Evolutionary conservation across 1,140 invertebrate species (phyloP), one percentile per base, ranked within the genome.

Genomic region (Theocolax elegans): DNA sequence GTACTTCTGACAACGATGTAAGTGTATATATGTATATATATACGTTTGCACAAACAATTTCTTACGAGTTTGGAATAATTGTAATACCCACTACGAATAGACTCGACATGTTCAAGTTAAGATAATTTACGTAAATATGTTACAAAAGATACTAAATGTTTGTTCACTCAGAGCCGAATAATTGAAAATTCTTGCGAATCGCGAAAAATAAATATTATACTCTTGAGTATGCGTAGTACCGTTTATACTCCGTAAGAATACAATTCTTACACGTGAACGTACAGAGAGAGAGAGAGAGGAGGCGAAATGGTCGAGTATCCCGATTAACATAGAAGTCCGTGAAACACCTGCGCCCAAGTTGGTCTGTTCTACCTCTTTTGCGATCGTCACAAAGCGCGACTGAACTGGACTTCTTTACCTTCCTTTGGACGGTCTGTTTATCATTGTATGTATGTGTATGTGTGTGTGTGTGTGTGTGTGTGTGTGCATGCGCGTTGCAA

Each of bases 241-340:
- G n/a, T n/a, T n/a, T n/a, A n/a, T n/a, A n/a, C n/a, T n/a, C n/a
- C n/a, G n/a, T n/a, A n/a, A n/a, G n/a, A n/a, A n/a, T n/a, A n/a
- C n/a, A n/a, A n/a, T n/a, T n/a, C n/a, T n/a, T n/a, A n/a, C n/a
- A n/a, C n/a, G n/a, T n/a, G n/a, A n/a, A n/a, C n/a, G n/a, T n/a
- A 51, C 17, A 19, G 35, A 19, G 58, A 46, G 19, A 17, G 23
- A n/a, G n/a, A n/a, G n/a, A n/a, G n/a, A n/a, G n/a, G n/a, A n/a
- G n/a, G n/a, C n/a, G 38, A 15, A 10, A 19, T 46, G 53, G 31
- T 49, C 53, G 25, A 49, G n/a, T 49, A 23, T 13, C 31, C 76
- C 78, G 82, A 83, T 85, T 83, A 83, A 83, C 81, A 83, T 80
- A 78, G 76, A 77, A 80, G 77, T 70, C 75, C 73, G 75, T 78